Conservation (phyloP, 2,888 invertebrate species). For the Eupithecia insigniata region DNA sequence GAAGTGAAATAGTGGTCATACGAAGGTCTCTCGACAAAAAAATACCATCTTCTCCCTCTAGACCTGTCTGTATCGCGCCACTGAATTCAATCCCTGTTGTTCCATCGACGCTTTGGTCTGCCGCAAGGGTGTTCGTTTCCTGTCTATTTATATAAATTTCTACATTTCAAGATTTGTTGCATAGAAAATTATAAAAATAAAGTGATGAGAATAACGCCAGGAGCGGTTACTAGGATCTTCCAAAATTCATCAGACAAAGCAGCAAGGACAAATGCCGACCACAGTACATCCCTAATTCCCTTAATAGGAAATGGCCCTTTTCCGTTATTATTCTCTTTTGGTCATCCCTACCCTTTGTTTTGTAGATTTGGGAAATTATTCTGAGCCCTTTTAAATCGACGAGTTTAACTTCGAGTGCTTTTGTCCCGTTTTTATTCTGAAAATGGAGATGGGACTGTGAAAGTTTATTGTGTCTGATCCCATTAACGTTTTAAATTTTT, state of each 20-base stretch:
- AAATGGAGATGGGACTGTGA: slow-evolving; percentile 18
- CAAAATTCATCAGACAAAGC: background rate
- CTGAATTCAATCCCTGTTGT: background rate
- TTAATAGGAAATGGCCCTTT: slow-evolving; percentile 76
- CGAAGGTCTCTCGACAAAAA: too few species aligned
- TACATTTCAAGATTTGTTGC: background rate
- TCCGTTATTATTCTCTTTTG: slow-evolving; percentile 69
- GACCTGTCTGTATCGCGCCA: background rate
- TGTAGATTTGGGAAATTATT: slow-evolving; percentile 67
- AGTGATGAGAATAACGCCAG: background rate
- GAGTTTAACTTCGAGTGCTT: slow-evolving; percentile 50
- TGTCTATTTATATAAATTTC: background rate
- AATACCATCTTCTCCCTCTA: too few species aligned
- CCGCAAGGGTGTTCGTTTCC: background rate
- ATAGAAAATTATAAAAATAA: background rate
- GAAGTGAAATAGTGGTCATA: too few species aligned
- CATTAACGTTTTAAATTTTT: slow-evolving; percentile 12
- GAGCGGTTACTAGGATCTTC: background rate
- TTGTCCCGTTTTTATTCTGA: slow-evolving; percentile 46
- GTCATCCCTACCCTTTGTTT: slow-evolving; percentile 63
- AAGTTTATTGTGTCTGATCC: slow-evolving; percentile 21
- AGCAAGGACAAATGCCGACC: slow-evolving; percentile 5
- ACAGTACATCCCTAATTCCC: slow-evolving; percentile 24
- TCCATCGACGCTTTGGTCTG: background rate
- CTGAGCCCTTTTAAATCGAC: slow-evolving; percentile 59